These are phyloP conservation scores for Ischnura elegans DNA, from an alignment of 2,888 invertebrate genomes.

Conservation along the genomic window DNA sequence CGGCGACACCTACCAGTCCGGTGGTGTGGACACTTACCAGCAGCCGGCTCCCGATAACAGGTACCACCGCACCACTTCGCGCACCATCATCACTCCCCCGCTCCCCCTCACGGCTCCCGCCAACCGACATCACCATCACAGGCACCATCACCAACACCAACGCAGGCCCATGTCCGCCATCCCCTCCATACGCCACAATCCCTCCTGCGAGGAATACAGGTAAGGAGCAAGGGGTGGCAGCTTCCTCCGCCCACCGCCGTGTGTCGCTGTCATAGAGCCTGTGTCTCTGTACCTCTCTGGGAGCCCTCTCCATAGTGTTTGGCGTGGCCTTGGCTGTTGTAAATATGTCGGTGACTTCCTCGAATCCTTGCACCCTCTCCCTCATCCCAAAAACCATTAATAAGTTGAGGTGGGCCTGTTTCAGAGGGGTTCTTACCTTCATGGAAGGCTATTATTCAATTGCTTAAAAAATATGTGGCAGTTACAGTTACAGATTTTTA, in stretches of 20 bases:
- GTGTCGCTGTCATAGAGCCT: neutral
- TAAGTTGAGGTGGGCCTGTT: too few species aligned
- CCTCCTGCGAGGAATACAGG: slow-evolving; percentile 44
- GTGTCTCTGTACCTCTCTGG: neutral
- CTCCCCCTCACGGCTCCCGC: slow-evolving; percentile 24
- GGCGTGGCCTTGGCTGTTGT: neutral
- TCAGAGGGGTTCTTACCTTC: too few species aligned
- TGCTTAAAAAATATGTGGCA: too few species aligned
- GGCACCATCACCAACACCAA: neutral
- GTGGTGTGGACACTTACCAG: slow-evolving; percentile 72
- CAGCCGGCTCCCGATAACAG: slow-evolving; percentile 65
- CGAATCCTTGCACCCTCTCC: neutral
- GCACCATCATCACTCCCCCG: slow-evolving; percentile 41
- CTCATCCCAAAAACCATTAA: too few species aligned
- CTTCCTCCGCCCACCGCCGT: neutral
- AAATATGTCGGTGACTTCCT: neutral
- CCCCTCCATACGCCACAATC: slow-evolving; percentile 12
- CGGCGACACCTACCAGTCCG: slow-evolving; percentile 79
- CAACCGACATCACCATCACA: slow-evolving; percentile 34
- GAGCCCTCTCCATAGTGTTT: neutral
- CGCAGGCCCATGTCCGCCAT: slow-evolving; percentile 40
- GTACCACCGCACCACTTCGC: slow-evolving; percentile 43
- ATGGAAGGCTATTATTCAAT: too few species aligned
- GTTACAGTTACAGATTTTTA: too few species aligned
- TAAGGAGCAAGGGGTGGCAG: neutral